Evolutionary conservation across 1,140 invertebrate species (phyloP).

Genomic region (Cepaea nemoralis): DNA sequence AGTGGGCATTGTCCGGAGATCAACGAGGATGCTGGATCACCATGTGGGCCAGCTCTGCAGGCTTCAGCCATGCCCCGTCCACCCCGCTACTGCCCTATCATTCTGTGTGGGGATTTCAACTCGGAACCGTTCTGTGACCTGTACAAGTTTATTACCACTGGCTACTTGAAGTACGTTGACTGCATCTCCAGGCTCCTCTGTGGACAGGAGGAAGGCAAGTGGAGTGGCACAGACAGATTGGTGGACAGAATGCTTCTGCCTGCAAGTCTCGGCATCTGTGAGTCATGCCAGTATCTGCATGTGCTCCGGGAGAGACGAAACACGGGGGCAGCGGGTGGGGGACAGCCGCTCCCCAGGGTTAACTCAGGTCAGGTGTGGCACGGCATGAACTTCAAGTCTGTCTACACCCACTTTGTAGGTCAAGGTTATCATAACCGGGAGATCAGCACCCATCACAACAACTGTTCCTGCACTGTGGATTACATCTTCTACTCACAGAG

Average conservation of each 20-base stretch:
- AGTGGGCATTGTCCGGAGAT: background rate
- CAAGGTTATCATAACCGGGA: constrained; percentile 39
- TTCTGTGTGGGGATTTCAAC: constrained; percentile 93
- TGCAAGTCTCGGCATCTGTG: constrained; percentile 75
- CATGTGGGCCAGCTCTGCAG: background rate
- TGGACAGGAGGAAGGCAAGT: constrained; percentile 56
- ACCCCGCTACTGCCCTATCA: constrained; percentile 79
- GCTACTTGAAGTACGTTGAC: constrained; percentile 76
- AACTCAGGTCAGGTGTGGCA: constrained; percentile 55
- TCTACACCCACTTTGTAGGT: constrained; percentile 58
- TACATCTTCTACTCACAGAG: constrained; percentile 68
- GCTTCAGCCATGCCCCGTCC: background rate
- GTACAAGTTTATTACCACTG: constrained; percentile 81
- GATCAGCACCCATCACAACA: constrained; percentile 64
- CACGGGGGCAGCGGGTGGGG: background rate
- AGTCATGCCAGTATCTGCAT: constrained; percentile 78
- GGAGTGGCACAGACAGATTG: constrained; percentile 45
- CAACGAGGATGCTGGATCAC: background rate
- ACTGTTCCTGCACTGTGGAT: constrained; percentile 64
- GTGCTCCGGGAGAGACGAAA: background rate
- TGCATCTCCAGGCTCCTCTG: constrained; percentile 64
- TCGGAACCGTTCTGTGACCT: constrained; percentile 80
- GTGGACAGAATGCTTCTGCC: constrained; percentile 73
- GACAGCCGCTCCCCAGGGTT: background rate
- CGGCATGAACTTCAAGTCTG: constrained; percentile 67